These are phyloP conservation scores for Meles meles DNA, from an alignment of 2,113 vertebrate species.

Conservation along the genomic window DNA sequence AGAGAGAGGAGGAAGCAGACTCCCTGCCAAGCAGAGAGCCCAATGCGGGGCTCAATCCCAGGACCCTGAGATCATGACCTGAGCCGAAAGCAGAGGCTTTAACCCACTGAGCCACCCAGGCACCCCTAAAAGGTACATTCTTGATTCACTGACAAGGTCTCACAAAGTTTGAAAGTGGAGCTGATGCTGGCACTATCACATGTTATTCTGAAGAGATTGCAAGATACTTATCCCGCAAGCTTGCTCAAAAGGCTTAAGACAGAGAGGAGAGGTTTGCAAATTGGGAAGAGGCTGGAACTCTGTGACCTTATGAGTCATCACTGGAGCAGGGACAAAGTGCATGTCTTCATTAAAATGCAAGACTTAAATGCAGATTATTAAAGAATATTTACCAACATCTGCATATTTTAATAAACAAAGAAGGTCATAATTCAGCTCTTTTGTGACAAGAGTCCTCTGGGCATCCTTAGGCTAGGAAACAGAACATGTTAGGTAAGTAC, in stretches of 20 bases:
- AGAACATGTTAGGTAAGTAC: not conserved
- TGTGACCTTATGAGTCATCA: no score
- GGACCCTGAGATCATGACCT: no score
- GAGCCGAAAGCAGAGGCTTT: no score
- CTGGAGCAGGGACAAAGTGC: not conserved
- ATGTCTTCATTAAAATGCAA: constrained; percentile 32
- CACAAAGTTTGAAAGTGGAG: not conserved
- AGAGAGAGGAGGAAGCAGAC: no score
- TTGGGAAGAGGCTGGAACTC: not conserved
- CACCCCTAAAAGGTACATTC: not conserved
- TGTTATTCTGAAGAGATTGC: not conserved
- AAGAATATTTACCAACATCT: not conserved
- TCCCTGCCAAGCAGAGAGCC: no score
- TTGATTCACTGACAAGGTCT: not conserved
- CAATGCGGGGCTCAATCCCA: no score
- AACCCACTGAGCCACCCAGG: no score
- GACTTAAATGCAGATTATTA: not conserved
- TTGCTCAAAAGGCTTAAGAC: constrained; percentile 5
- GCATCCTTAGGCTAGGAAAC: constrained; percentile 32
- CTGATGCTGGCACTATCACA: not conserved
- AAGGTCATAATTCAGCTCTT: constrained; percentile 16
- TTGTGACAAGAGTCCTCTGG: not conserved
- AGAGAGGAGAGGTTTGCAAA: not conserved
- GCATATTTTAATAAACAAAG: constrained; percentile 43
- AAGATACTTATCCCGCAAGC: not conserved